phyloP scores from a whole-genome alignment of 2,888 invertebrate species.

The Luperina nickerlii region DNA sequence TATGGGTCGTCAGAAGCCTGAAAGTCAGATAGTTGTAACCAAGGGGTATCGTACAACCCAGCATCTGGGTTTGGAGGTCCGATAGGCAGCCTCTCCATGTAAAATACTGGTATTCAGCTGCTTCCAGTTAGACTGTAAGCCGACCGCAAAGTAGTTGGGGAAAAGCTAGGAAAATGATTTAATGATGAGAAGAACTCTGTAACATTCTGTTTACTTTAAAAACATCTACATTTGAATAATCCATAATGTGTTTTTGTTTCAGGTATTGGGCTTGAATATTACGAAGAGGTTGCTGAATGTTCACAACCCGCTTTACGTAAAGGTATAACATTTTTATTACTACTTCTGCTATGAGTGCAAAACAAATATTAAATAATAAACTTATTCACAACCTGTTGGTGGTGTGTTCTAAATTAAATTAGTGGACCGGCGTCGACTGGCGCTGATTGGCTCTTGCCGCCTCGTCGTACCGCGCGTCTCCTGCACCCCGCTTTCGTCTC shows the following conservation, averaged over 20 bases:
- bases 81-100: too few species aligned
- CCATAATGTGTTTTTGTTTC: constrained; percentile 52
- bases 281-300: constrained; percentile 80
- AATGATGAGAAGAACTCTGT: not conserved
- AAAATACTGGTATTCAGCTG: too few species aligned
- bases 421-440: not conserved
- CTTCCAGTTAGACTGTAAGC: too few species aligned
- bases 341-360: not conserved
- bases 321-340: constrained; percentile 69
- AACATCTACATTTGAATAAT: not conserved
- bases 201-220: not conserved
- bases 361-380: not conserved
- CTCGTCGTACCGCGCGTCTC: not conserved
- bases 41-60: too few species aligned
- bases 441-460: not conserved
- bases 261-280: constrained; percentile 81
- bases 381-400: not conserved
- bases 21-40: too few species aligned
- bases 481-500: not conserved
- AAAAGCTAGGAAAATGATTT: too few species aligned
- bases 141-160: too few species aligned
- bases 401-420: not conserved
- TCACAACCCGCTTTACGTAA: constrained; percentile 78
- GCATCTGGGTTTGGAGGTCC: too few species aligned
- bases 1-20: too few species aligned